Evolutionary conservation across 2,888 invertebrate genomes (phyloP).

Genomic region (Hybos culiciformis): DNA sequence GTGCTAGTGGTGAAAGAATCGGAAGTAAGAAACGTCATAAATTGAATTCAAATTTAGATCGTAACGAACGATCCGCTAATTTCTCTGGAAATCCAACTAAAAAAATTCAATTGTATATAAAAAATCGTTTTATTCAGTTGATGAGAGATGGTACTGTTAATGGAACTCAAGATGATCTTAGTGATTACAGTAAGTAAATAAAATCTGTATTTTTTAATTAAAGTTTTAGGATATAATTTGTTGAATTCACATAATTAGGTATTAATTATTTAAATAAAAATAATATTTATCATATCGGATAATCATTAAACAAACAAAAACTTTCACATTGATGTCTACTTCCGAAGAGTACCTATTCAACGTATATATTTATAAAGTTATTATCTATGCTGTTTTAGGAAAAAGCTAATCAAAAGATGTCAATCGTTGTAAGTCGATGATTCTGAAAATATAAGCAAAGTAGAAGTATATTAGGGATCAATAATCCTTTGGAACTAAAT

Average conservation of each 20-base stretch:
- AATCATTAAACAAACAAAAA: no score
- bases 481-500: no score
- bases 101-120: slow-evolving; percentile 73
- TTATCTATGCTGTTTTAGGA: no score
- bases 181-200: slow-evolving; percentile 66
- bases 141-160: slow-evolving; percentile 74
- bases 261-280: not conserved
- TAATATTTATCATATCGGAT: no score
- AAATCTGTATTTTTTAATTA: not conserved
- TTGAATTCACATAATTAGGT: not conserved
- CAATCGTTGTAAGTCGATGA: no score
- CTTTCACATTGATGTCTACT: no score
- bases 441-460: no score
- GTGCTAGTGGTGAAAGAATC: slow-evolving; percentile 10
- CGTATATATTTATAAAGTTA: no score
- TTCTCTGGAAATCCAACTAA: slow-evolving; percentile 65
- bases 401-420: no score
- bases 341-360: no score
- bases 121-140: slow-evolving; percentile 68
- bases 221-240: not conserved
- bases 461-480: no score
- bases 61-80: slow-evolving; percentile 58
- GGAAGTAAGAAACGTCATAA: slow-evolving; percentile 23
- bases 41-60: slow-evolving; percentile 34
- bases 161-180: slow-evolving; percentile 65